Percentiles rank a stretch among this genome's conserved stretches.
Conservation (phyloP, 2,888 invertebrate species). For the Platycheirus rosarum region DNA sequence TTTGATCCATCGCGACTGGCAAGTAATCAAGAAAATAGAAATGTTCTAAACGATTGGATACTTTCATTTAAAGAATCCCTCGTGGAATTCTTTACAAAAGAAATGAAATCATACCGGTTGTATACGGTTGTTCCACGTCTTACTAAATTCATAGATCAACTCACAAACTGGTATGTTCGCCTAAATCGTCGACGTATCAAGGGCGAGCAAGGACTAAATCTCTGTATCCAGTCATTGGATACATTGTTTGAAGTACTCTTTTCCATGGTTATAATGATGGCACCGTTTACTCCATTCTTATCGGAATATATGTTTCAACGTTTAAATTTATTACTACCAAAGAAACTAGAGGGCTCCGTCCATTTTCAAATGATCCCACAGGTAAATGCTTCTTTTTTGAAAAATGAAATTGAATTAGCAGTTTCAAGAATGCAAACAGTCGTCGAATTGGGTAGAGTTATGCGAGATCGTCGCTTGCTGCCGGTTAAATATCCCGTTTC, state of each 20-base stretch:
- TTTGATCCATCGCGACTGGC: conserved; percentile 83
- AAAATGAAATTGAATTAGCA: conserved; percentile 92
- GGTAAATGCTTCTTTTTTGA: conserved; percentile 87
- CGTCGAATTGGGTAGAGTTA: conserved; percentile 93
- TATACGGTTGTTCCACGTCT: conserved; percentile 95
- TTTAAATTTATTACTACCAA: conserved; percentile 85
- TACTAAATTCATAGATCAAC: conserved; percentile 95
- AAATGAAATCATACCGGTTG: conserved; percentile 95
- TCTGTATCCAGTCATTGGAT: conserved; percentile 88
- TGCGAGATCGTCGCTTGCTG: conserved; percentile 94
- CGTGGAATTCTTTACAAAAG: conserved; percentile 90
- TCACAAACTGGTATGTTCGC: conserved; percentile 98
- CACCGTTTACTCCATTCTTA: conserved; percentile 97
- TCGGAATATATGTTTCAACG: conserved; percentile 94
- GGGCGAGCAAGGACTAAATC: conserved; percentile 80
- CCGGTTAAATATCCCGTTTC: conserved; percentile 97
- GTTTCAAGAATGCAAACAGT: conserved; percentile 95
- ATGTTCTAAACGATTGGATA: conserved; percentile 97
- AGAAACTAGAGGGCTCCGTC: conserved; percentile 74
- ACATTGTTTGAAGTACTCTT: conserved; percentile 88
- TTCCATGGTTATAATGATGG: conserved; percentile 86
- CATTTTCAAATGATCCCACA: conserved; percentile 87
- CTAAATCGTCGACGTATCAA: conserved; percentile 96
- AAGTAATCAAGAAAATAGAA: conserved; percentile 82
- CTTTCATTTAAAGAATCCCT: conserved; percentile 96